Evolutionary conservation across 2,888 invertebrate genomes (phyloP), one percentile per base, ranked within the genome.

Genomic region (Stictocephala bisonia): DNA sequence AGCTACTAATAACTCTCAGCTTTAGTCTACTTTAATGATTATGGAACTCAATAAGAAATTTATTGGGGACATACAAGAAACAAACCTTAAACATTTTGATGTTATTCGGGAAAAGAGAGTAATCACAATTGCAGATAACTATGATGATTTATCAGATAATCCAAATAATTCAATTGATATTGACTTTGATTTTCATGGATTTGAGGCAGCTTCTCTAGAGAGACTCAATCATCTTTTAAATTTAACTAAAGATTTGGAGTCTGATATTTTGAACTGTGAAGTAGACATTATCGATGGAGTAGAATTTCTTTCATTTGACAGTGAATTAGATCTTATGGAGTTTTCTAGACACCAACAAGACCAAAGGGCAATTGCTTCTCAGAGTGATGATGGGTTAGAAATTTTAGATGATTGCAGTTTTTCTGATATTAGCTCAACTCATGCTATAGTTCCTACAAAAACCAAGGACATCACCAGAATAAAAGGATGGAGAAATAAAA

Each of bases 401-500:
- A 71, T 71, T 27, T 29, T 71, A 15, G 70, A 71, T 58, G 70
- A 71, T 22, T 41, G 70, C 6, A 71, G 41, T 27, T 58, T 58
- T 48, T 71, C 70, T 3, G 58, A 58, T 40, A 26, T 69, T 7
- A 71, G 44, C 40, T 71, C 70, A 27, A 71, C 22, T n/a, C 56
- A 71, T 58, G 48, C 70, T 15, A 71, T 71, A 24, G 29, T 71
- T 24, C 56, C 58, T 15, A 71, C 58, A 9, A 71, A 71, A 71
- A 71, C 70, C 6, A 44, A 71, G 26, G 70, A 71, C n/a, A 58
- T 71, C 13, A 71, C 70, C 18, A 40, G 48, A 24, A 71, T 71
- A 15, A 71, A 71, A 71, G 70, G 70, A 3, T 71, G 70, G 70
- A 56, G 41, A 48, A 71, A 56, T 15, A 71, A 71, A 58, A 56